These are phyloP conservation scores for Platycheirus albimanus DNA, from an alignment of 2,888 invertebrate genomes.

Conservation along the genomic window DNA sequence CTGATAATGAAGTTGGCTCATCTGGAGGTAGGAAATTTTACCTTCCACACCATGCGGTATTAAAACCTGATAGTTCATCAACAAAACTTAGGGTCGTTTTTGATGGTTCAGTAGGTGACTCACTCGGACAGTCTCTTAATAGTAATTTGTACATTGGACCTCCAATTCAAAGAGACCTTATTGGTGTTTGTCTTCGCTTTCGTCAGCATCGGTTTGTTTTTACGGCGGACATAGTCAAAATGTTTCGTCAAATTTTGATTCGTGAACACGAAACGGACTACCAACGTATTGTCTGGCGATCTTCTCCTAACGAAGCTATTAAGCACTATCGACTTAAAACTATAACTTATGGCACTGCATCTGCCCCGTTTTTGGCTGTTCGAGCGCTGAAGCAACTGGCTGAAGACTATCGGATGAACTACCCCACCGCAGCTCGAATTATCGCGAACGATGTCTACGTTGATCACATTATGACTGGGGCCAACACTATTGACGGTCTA, in stretches of 20 bases:
- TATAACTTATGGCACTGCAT: conserved; percentile 24
- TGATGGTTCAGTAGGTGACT: conserved; percentile 56
- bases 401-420: conserved; percentile 6
- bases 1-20: conserved; percentile 1
- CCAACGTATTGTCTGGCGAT: conserved; percentile 55
- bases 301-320: neutral
- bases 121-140: conserved; percentile 42
- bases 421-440: neutral
- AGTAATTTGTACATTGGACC: conserved; percentile 47
- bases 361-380: conserved; percentile 23
- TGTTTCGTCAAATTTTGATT: conserved; percentile 50
- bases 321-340: conserved; percentile 29
- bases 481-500: neutral
- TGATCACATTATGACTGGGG: conserved; percentile 4
- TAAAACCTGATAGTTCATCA: too few species aligned
- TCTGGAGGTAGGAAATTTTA: conserved; percentile 47
- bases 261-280: conserved; percentile 17
- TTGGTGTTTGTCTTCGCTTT: conserved; percentile 65
- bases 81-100: conserved; percentile 66
- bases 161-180: conserved; percentile 49
- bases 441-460: neutral
- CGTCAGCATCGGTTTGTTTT: conserved; percentile 54
- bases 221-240: conserved; percentile 38
- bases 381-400: conserved; percentile 26
- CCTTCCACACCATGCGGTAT: too few species aligned